A percentile compares a stretch with the other conserved stretches of the same genome.
phyloP scores from a whole-genome alignment of 30 jellyfish, hydroid and myxozoan genomes.

The Hydractinia symbiolongicarpus region DNA sequence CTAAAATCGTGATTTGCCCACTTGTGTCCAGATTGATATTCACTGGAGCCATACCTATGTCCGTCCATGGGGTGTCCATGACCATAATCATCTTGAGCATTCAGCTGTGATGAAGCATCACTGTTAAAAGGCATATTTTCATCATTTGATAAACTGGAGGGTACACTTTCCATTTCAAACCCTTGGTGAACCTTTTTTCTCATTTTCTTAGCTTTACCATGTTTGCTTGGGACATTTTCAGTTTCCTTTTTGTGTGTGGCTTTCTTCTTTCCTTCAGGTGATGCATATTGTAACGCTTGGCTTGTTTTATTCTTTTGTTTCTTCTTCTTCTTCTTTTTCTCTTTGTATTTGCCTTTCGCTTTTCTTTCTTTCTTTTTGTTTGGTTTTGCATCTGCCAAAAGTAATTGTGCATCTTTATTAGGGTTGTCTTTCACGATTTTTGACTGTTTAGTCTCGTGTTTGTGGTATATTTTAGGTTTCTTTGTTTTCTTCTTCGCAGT shows the following conservation, averaged over 20 bases:
- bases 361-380: no score
- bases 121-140: no score
- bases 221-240: not conserved
- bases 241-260: no score
- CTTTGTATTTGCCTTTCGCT: no score
- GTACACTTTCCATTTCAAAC: no score
- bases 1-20: constrained; percentile 22
- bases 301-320: no score
- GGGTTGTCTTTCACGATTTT: constrained; percentile 1
- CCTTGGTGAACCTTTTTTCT: not conserved
- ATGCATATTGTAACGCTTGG: no score
- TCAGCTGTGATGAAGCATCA: not conserved
- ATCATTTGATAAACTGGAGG: no score
- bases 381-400: no score
- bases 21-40: not conserved
- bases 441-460: not conserved
- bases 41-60: not conserved
- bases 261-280: no score
- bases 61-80: constrained; percentile 27
- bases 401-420: not conserved
- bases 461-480: not conserved
- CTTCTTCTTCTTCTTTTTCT: no score
- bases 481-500: not conserved
- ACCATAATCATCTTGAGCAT: constrained; percentile 4
- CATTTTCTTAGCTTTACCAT: not conserved